Evolutionary conservation across 1,140 invertebrate genomes (phyloP).

Genomic region (Drosophila ironensis): DNA sequence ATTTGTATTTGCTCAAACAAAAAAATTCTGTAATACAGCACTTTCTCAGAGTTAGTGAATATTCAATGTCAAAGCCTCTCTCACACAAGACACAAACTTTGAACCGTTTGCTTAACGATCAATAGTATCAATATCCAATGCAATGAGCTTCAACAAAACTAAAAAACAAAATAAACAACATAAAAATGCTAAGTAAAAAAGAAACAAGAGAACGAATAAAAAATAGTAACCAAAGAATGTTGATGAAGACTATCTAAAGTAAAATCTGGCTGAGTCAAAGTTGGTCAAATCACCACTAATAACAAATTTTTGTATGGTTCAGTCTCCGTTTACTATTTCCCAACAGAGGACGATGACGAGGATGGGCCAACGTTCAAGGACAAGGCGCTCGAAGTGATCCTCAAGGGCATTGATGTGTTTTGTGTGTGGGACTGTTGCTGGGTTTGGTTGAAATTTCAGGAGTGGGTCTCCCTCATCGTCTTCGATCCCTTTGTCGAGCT

Average conservation of each 20-base stretch:
- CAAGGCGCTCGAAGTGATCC: slow-evolving; percentile 87
- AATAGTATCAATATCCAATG: slow-evolving; percentile 70
- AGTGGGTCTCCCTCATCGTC: slow-evolving; percentile 94
- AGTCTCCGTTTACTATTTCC: slow-evolving; percentile 97
- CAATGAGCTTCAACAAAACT: slow-evolving; percentile 65
- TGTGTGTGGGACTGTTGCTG: slow-evolving; percentile 98
- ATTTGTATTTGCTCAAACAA: no score
- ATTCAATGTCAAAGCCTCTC: slow-evolving; percentile 35
- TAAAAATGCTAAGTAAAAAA: slow-evolving; percentile 1
- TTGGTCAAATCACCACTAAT: slow-evolving; percentile 85
- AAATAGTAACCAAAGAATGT: slow-evolving; percentile 27
- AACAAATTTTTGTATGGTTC: slow-evolving; percentile 84
- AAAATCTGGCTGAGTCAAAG: slow-evolving; percentile 86
- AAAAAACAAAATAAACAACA: background rate
- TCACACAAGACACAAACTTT: slow-evolving; percentile 50
- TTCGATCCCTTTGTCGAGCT: slow-evolving; percentile 99
- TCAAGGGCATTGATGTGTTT: slow-evolving; percentile 94
- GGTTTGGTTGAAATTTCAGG: slow-evolving; percentile 94
- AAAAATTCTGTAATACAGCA: no score
- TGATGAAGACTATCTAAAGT: slow-evolving; percentile 20
- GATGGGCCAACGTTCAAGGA: slow-evolving; percentile 94
- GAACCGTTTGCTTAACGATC: slow-evolving; percentile 54
- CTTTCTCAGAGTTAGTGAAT: background rate
- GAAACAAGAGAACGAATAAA: slow-evolving; percentile 6
- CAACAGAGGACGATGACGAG: slow-evolving; percentile 93